Conservation (phyloP, 2,113 vertebrate genomes). For the Lophotis ruficrista region DNA sequence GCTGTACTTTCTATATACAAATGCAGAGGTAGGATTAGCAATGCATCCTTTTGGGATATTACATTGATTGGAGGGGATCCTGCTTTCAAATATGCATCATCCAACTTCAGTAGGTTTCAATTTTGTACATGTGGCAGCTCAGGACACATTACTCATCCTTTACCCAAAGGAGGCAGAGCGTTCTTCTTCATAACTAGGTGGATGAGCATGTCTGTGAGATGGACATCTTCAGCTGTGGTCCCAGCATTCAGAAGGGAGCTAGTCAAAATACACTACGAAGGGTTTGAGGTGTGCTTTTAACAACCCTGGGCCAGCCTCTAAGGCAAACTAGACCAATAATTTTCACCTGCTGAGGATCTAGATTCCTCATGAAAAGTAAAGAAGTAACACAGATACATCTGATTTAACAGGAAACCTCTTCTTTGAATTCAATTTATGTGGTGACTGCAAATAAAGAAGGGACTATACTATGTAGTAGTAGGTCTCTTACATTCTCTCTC, state of each 20-base stretch:
- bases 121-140: background rate
- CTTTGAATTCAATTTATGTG: background rate
- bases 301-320: background rate
- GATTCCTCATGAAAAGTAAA: background rate
- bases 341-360: background rate
- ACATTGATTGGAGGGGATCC: background rate
- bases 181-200: background rate
- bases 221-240: background rate
- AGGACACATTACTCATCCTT: background rate
- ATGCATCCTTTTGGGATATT: background rate
- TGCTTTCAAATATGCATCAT: background rate
- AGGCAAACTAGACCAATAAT: background rate
- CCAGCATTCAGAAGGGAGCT: accelerated
- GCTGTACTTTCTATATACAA: background rate
- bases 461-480: background rate
- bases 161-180: background rate
- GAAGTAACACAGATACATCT: background rate
- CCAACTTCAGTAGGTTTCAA: background rate
- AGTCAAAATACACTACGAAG: background rate
- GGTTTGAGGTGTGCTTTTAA: background rate
- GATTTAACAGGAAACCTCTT: background rate
- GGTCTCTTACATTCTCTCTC: background rate
- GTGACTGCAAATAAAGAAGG: background rate
- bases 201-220: background rate
- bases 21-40: background rate